Conservation (phyloP, 2,113 vertebrate genomes). For the Zosterops borbonicus region DNA sequence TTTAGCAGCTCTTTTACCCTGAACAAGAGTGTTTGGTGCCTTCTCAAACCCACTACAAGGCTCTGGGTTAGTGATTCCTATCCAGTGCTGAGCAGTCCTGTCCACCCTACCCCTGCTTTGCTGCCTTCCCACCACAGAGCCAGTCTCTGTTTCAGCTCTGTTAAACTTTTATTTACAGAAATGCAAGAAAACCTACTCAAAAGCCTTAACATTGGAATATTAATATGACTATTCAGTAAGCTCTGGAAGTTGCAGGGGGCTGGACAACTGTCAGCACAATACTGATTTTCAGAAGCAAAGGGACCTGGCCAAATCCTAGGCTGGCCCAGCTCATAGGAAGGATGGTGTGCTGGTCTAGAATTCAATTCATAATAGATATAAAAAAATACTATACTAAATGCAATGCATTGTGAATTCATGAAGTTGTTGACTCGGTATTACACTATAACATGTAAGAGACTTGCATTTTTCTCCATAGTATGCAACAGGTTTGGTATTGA, state of each 20-base stretch:
- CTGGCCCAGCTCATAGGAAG: background rate
- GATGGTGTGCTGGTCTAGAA: background rate
- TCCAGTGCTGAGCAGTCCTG: background rate
- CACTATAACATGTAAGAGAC: background rate
- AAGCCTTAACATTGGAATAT: background rate
- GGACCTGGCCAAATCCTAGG: background rate
- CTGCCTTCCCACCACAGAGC: background rate
- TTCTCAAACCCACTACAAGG: background rate
- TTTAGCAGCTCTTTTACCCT: background rate
- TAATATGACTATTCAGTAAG: background rate
- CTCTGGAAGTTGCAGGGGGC: background rate
- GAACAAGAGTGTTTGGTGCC: background rate
- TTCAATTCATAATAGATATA: background rate
- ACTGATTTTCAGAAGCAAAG: background rate
- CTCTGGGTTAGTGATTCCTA: background rate
- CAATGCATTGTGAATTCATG: background rate
- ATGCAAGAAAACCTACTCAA: background rate
- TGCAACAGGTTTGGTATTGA: background rate
- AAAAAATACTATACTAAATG: background rate
- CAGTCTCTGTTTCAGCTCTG: background rate
- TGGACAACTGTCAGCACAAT: background rate
- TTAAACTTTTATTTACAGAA: background rate
- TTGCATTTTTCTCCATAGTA: background rate
- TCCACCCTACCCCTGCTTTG: background rate
- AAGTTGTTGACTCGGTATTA: background rate